Percentiles rank a stretch among this genome's conserved stretches.
Evolutionary conservation across 2,113 vertebrate species (phyloP).

Genomic region (Balaeniceps rex): DNA sequence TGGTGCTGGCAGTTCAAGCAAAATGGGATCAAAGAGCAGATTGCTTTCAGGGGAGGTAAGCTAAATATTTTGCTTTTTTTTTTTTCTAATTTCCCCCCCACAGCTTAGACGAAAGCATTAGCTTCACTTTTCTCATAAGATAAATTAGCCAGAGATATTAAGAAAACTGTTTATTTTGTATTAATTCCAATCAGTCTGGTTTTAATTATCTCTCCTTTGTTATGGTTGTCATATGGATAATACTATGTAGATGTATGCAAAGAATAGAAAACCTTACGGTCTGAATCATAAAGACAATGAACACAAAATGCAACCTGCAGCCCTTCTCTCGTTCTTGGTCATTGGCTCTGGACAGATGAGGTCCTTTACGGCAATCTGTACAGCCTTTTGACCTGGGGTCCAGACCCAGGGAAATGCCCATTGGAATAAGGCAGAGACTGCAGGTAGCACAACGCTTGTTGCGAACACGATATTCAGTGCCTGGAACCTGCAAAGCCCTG

Average conservation of each 20-base stretch:
- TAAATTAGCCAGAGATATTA: constrained; percentile 4
- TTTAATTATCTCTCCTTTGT: constrained; percentile 17
- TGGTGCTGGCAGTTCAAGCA: neutral
- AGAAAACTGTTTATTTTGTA: constrained; percentile 19
- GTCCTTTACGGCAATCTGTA: neutral
- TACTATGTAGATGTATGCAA: neutral
- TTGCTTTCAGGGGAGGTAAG: constrained; percentile 7
- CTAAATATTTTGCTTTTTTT: neutral
- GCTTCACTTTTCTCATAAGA: neutral
- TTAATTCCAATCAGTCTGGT: neutral
- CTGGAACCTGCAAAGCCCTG: neutral
- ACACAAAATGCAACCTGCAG: neutral
- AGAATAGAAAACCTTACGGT: neutral
- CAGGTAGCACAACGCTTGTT: neutral
- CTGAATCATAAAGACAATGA: neutral
- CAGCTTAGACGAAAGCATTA: neutral
- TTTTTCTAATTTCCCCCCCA: too few species aligned
- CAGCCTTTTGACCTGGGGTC: neutral
- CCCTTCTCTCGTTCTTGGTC: neutral
- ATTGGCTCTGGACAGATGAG: neutral
- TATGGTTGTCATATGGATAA: neutral
- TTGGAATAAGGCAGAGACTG: neutral
- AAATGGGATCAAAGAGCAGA: neutral
- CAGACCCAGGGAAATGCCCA: neutral
- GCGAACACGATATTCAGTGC: neutral